Evolutionary conservation across 1,140 invertebrate species (phyloP).

Genomic region (Lepidurus arcticus): DNA sequence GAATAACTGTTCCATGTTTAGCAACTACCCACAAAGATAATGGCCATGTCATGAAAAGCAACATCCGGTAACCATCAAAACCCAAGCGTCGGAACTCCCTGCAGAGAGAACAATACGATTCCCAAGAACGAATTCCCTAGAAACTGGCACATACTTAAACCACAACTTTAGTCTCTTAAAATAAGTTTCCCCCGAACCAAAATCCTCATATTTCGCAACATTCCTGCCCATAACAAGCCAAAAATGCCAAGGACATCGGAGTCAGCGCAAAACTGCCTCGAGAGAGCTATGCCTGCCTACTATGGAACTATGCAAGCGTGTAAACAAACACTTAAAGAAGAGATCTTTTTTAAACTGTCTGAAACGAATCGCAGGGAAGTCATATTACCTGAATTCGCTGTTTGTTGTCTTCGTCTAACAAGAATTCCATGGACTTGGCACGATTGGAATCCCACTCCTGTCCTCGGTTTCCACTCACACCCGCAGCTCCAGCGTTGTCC

Average conservation of each 20-base stretch:
- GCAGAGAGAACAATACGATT: too few species aligned
- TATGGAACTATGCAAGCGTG: too few species aligned
- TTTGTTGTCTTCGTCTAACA: constrained; percentile 81
- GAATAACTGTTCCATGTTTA: too few species aligned
- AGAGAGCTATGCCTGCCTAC: too few species aligned
- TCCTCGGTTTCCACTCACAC: constrained; percentile 35
- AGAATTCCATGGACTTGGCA: constrained; percentile 87
- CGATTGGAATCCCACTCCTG: constrained; percentile 48
- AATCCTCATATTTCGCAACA: background rate
- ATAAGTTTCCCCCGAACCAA: background rate
- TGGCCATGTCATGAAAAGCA: too few species aligned
- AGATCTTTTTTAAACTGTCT: background rate
- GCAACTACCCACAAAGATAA: too few species aligned
- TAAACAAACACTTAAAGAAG: too few species aligned
- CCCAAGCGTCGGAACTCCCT: too few species aligned
- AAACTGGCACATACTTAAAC: background rate
- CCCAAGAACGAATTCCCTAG: too few species aligned
- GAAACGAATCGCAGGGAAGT: background rate
- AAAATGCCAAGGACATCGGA: background rate
- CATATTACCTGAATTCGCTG: constrained; percentile 63
- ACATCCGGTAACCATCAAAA: too few species aligned
- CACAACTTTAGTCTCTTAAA: background rate
- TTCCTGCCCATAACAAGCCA: background rate
- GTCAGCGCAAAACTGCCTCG: too few species aligned
- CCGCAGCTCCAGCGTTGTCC: constrained; percentile 38